Evolutionary conservation across 2,888 invertebrate genomes (phyloP), one percentile per base, ranked within the genome.

Genomic region (Lysandra coridon): DNA sequence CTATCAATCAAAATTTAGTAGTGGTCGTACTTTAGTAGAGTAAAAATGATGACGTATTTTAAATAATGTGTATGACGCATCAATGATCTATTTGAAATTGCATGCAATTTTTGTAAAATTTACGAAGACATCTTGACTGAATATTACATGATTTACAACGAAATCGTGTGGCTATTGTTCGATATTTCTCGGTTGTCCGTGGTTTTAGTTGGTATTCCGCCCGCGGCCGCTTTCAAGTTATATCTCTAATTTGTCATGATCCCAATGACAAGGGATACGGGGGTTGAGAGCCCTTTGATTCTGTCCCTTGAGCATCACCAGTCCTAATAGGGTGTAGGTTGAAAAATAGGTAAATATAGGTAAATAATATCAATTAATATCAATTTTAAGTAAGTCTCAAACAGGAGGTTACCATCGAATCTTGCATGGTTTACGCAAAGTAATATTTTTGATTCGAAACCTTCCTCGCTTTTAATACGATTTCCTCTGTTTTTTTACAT

Each of bases 231-330:
- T 33, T 69, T 69, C 69, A 37, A 69, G 69, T 37, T 69, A 69
- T 69, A 69, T 37, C 33, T 37, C 69, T 69, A 69, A 69, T 69
- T 69, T 69, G 69, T 69, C 69, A 69, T 69, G 33, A 69, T 33
- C 33, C 69, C 69, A 69, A 37, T 37, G 69, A 69, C 33, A 69
- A 33, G 69, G 69, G 69, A 69, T 69, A 37, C 23, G 17, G 12
- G 69, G 69, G 69, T 33, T 33, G 33, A 37, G 17, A 33, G 69
- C 69, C 69, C 33, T 69, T 69, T 69, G 69, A 69, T 69, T 69
- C 14, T 2, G 6, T 37, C 69, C 69, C 33, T 37, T 37, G 23
- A 33, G 69, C 33, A 69, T 5, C 4, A 4, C 12, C 10, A 69
- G 33, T 4, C 33, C 33, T 14, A 37, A 37, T 33, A 33, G 30